Percentiles rank a stretch among this genome's conserved stretches.
Conservation (phyloP, 2,797 vertebrate genomes). For the Prunella strophiata region DNA sequence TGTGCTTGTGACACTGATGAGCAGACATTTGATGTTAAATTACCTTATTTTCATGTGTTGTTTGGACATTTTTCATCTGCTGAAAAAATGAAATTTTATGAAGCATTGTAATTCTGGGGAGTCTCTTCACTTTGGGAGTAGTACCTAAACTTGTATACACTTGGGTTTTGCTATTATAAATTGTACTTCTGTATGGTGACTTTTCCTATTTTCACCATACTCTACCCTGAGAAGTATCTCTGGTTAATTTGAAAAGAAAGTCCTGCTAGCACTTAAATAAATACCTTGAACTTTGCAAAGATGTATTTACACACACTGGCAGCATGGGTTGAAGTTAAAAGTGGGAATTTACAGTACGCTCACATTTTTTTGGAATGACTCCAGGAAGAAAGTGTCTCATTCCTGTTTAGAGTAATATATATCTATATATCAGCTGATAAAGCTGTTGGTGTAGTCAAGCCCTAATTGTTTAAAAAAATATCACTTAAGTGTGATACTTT, state of each 20-base stretch:
- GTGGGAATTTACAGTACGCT: not conserved
- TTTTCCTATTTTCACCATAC: not conserved
- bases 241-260: conserved; percentile 20
- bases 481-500: not conserved
- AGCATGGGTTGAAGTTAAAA: not conserved
- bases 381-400: not conserved
- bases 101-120: not conserved
- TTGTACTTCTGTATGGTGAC: not conserved
- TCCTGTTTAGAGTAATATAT: not conserved
- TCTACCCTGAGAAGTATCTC: not conserved
- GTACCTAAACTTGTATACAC: not conserved
- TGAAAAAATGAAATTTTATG: not conserved
- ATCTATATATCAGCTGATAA: not conserved
- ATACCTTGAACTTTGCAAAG: conserved; percentile 1
- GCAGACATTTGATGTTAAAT: not conserved
- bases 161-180: not conserved
- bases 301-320: not conserved
- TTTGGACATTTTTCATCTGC: not conserved
- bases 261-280: not conserved
- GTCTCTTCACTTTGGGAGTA: not conserved
- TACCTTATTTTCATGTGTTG: not conserved
- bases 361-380: not conserved
- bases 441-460: conserved; percentile 5
- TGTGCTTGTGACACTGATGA: not conserved
- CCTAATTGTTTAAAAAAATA: not conserved